Base-by-base conservation (phyloP, 1,140 invertebrate genomes). In the Lepidurus couesii region DNA sequence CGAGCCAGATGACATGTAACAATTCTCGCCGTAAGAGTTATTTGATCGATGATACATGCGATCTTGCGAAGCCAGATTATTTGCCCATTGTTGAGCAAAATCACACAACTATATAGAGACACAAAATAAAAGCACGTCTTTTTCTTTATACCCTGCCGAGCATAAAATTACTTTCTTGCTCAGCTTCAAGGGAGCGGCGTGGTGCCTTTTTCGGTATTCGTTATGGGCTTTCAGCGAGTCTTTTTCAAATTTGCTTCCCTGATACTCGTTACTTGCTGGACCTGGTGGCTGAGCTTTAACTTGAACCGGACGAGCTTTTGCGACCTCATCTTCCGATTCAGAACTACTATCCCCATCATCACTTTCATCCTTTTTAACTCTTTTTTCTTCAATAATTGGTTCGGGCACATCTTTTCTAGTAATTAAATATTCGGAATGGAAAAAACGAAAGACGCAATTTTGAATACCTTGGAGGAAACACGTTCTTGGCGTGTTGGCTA, bases 41-140 rank as follows among this genome's bases (percentile, higher is more conserved):
- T 82, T 89, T 34, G 89, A 88, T 44, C 93, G 90, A 83, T 96
- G 95, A 80, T 92, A 87, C 81, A 95, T 87, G 76, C 85, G 86
- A 53, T 91, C 90, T 79, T 86, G 90, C 44, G 88, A 86, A 1
- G 90, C 91, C 34, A 96, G 83, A 77, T 89, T 86, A 79, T 92
- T 90, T 0, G 93, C 94, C 93, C 94, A 95, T 83, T 93, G 91
- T 85, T 95, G 90, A 81, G 92, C 89, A 81, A 90, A 90, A 83
- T 90, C 90, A 82, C 89, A 89, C 34, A 93, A 82, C 86, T 90
- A 81, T 26, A 82, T 84, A 78, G 84, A 80, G 81, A 82, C 47
- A 73, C 79, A 80, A 24, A 75, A 79, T 24, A 42, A 81, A 65
- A 47, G 4, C 2, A 75, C 42, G 16, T n/a, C 2, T 73, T 73